phyloP scores from a whole-genome alignment of 2,888 invertebrate genomes.

The Unio pictorum region DNA sequence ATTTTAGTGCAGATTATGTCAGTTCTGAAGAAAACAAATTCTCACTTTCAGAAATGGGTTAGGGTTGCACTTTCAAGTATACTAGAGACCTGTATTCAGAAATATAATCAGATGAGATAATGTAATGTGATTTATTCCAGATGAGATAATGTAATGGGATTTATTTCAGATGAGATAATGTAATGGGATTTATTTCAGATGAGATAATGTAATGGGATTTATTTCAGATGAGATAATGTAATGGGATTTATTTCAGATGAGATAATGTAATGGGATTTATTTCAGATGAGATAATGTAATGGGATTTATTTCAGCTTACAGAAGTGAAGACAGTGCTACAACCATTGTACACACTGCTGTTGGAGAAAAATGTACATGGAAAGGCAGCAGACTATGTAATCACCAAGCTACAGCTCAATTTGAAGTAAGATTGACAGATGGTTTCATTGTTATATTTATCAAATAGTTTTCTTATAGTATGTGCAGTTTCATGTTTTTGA shows the following conservation, averaged over 20 bases:
- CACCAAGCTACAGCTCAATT: constrained; percentile 79
- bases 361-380: constrained; percentile 78
- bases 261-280: not conserved
- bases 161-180: not conserved
- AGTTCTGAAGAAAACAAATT: no score
- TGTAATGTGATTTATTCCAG: constrained; percentile 39
- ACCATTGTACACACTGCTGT: constrained; percentile 80
- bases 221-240: not conserved
- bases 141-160: no score
- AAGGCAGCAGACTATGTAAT: constrained; percentile 81
- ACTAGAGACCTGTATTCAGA: no score
- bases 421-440: constrained; percentile 72
- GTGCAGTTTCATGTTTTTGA: no score
- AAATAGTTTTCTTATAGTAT: no score
- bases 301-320: constrained; percentile 71
- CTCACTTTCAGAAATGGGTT: no score
- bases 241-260: constrained; percentile 39
- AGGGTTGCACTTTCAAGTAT: no score
- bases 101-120: constrained; percentile 32
- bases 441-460: no score
- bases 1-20: no score
- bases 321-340: constrained; percentile 79
- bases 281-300: not conserved
- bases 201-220: no score
- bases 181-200: constrained; percentile 39